Evolutionary conservation across 2,113 vertebrate genomes (phyloP), one percentile per base, ranked within the genome.

Genomic region (Bufo gargarizans): DNA sequence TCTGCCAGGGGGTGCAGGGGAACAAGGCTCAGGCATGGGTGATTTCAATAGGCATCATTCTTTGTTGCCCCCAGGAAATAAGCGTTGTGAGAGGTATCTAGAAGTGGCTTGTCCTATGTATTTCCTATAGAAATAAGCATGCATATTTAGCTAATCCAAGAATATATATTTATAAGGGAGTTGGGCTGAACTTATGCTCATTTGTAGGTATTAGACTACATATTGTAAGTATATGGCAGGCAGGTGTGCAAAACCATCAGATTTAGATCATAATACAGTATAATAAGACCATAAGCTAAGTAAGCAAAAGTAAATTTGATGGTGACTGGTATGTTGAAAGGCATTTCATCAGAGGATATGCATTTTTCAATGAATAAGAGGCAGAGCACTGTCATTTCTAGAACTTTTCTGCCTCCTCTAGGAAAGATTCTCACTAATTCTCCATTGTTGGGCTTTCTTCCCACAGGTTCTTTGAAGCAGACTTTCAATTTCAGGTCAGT

Each of bases 401-500:
- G 22, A 58, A 81, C 59, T 56, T 45, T 81, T 76, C 63, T 53
- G 4, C 4, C 81, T 22, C 49, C 19, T 71, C 76, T 79, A 19
- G 6, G 10, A 65, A 74, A 63, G 56, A 78, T 86, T 65, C 59
- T 85, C 22, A 45, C 83, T 86, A 86, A 86, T 86, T 79, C 67
- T 61, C 58, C 16, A 84, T 88, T 84, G 58, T 65, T 84, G 17
- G 59, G 20, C 45, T 88, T 84, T 77, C 74, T 45, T 88, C 87
- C 47, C 22, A 69, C 59, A 67, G 59, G 65, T 20, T 78, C 87
- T 89, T 78, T 89, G 82, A 84, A 89, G 87, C 82, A 77, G 53
- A 67, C 47, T 84, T 84, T 89, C 59, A 84, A 84, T 89, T 69
- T 78, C 72, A 84, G 71, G 82, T 89, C 81, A 89, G 81, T 78